Evolutionary conservation across 1,140 invertebrate species (phyloP), one percentile per base, ranked within the genome.

Genomic region (Melanaphis sacchari): DNA sequence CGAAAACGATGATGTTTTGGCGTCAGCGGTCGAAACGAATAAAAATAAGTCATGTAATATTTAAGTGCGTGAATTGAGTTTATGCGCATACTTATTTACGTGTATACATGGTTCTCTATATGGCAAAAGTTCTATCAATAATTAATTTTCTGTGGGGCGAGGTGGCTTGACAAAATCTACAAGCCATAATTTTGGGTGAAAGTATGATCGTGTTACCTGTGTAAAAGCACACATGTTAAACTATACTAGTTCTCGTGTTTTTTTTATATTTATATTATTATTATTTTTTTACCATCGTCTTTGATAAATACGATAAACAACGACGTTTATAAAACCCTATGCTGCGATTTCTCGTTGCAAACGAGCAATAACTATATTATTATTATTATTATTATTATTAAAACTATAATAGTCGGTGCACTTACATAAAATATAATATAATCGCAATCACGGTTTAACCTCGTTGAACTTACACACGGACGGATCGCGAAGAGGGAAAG

Each of bases 341-440:
- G 18, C 8, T 38, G 36, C 6, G 40, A 84, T 84, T 84, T 84
- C 82, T 84, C 38, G 24, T 84, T 24, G 82, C 24, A 26, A 84
- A 84, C 40, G 3, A 84, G 40, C 38, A 84, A 41, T 84, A 84
- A 84, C 82, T 22, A 8, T 82, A 36, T 38, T 36, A 82, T 76
- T 54, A 66, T 2, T 81, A 82, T 82, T 81, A 81, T 38, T 84
- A 76, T 76, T 36, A 81, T 81, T 81, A 81, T 59, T 76, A n/a
- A 76, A 76, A 36, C 59, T n/a, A 41, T 84, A 41, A 41, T 31
- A 15, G 82, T 18, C 31, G n/a, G 31, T 76, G 59, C 31, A 76
- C 59, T n/a, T 18, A 76, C 59, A 76, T 76, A 76, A 76, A 76
- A 76, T 76, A 76, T 76, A 76, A 76, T 76, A n/a, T 84, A 84